A percentile compares a stretch with the other conserved stretches of the same genome.
Evolutionary conservation across 2,113 vertebrate species (phyloP).

Genomic region (Thunnus maccoyii): DNA sequence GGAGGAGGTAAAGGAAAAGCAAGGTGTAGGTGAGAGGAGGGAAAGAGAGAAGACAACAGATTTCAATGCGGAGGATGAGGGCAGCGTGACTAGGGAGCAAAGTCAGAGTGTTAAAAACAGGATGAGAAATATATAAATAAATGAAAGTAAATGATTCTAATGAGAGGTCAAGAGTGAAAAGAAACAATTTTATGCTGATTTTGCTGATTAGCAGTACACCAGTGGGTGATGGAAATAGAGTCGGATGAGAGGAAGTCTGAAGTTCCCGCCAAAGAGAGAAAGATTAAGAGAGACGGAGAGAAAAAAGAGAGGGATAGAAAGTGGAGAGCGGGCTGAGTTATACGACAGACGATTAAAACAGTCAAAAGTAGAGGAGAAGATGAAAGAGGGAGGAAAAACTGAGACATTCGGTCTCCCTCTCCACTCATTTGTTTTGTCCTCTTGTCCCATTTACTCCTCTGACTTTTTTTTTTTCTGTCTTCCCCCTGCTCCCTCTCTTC

Average conservation of each 20-base stretch:
- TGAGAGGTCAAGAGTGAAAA: constrained; percentile 46
- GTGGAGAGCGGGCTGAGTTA: constrained; percentile 13
- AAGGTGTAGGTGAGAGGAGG: not conserved
- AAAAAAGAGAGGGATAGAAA: constrained; percentile 12
- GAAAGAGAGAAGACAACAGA: constrained; percentile 19
- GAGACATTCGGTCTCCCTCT: constrained; percentile 32
- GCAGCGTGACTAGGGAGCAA: constrained; percentile 6
- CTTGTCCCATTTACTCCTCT: constrained; percentile 57
- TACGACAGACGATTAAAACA: constrained; percentile 68
- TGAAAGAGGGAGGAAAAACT: constrained; percentile 50
- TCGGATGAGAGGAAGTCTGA: constrained; percentile 20
- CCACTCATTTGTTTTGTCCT: constrained; percentile 65
- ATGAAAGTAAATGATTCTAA: constrained; percentile 55
- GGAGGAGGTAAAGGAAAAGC: constrained; percentile 10
- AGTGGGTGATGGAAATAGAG: constrained; percentile 41
- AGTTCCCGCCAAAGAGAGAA: constrained; percentile 34
- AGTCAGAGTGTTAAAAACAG: constrained; percentile 30
- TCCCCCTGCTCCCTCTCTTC: constrained; percentile 58
- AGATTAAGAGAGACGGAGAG: constrained; percentile 19
- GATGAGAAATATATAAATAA: constrained; percentile 41
- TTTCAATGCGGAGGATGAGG: constrained; percentile 22
- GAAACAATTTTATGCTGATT: constrained; percentile 56
- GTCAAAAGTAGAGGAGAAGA: constrained; percentile 57
- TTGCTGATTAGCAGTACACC: constrained; percentile 54
- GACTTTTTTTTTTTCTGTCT: constrained; percentile 19